A percentile compares a stretch with the other conserved stretches of the same genome.
Conservation (phyloP, 1,140 invertebrate genomes). For the Drosophila sulfurigaster region DNA sequence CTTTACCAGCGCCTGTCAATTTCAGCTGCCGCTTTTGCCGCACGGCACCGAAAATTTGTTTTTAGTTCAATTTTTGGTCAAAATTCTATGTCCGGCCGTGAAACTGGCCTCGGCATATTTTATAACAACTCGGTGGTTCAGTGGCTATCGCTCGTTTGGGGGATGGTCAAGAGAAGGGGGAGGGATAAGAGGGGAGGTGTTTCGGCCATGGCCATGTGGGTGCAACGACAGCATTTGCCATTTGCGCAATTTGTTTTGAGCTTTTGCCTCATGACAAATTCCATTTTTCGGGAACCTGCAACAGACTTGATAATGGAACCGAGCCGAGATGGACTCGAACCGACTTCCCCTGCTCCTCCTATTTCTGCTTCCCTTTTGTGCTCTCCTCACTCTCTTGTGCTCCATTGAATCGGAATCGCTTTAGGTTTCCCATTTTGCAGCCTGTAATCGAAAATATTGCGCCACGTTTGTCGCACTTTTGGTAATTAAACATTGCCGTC, state of each 20-base stretch:
- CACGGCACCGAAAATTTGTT: conserved; percentile 62
- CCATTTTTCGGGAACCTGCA: conserved; percentile 36
- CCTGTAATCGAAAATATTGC: conserved; percentile 68
- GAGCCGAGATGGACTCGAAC: conserved; percentile 4
- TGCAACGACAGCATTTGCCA: conserved; percentile 51
- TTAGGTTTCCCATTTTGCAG: conserved; percentile 24
- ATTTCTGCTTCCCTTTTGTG: not conserved
- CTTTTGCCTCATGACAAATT: conserved; percentile 50
- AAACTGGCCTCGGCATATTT: conserved; percentile 58
- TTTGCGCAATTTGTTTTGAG: conserved; percentile 69
- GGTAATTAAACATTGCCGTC: conserved; percentile 74
- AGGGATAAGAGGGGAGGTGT: not conserved
- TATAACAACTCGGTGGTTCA: conserved; percentile 58
- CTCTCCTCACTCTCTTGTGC: not conserved
- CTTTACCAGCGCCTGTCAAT: conserved; percentile 60
- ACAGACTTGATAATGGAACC: conserved; percentile 37
- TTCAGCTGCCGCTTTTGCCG: conserved; percentile 62
- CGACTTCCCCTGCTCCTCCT: not conserved
- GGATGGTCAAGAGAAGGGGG: not conserved
- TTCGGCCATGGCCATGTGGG: not conserved
- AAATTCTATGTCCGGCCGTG: conserved; percentile 59
- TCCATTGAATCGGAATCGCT: conserved; percentile 53
- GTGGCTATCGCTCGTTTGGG: conserved; percentile 9
- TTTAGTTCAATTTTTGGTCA: conserved; percentile 65
- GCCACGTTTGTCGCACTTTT: conserved; percentile 58